Percentiles rank a stretch among this genome's conserved stretches.
Conservation (phyloP, 1,140 invertebrate genomes). For the Acromyrmex charruanus region DNA sequence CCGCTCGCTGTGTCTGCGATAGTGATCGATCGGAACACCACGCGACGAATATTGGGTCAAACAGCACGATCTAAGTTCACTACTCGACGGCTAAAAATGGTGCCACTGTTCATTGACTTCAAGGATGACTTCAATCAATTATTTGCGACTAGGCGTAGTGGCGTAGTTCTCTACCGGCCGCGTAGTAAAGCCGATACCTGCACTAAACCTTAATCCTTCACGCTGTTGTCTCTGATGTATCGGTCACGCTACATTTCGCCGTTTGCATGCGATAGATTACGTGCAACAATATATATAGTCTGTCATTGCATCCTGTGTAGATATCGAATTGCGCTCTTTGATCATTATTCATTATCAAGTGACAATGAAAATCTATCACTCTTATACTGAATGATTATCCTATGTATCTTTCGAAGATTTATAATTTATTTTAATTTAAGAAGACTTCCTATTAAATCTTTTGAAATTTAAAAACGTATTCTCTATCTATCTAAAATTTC, state of each 20-base stretch:
- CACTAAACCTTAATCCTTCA: conserved; percentile 46
- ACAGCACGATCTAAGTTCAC: conserved; percentile 50
- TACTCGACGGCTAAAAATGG: conserved; percentile 48
- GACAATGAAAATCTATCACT: conserved; percentile 27
- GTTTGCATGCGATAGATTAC: conserved; percentile 35
- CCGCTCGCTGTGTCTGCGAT: conserved; percentile 7
- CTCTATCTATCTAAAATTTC: not conserved
- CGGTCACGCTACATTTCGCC: conserved; percentile 47
- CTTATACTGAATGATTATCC: not conserved
- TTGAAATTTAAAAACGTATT: not conserved
- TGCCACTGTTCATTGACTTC: conserved; percentile 52
- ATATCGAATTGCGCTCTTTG: conserved; percentile 34
- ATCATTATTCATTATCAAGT: conserved; percentile 22
- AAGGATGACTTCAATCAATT: conserved; percentile 54
- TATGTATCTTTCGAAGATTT: not conserved
- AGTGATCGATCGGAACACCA: conserved; percentile 45
- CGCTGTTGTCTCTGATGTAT: conserved; percentile 34
- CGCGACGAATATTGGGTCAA: conserved; percentile 51
- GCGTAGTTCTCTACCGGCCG: conserved; percentile 18
- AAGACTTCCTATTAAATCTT: not conserved
- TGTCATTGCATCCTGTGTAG: conserved; percentile 5
- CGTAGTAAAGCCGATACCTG: conserved; percentile 19
- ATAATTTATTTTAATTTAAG: conserved; percentile 25
- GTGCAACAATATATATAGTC: not conserved
- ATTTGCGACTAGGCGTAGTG: conserved; percentile 49